Evolutionary conservation across 2,888 invertebrate species (phyloP), one percentile per base, ranked within the genome.

Genomic region (Lordiphosa andalusiaca): DNA sequence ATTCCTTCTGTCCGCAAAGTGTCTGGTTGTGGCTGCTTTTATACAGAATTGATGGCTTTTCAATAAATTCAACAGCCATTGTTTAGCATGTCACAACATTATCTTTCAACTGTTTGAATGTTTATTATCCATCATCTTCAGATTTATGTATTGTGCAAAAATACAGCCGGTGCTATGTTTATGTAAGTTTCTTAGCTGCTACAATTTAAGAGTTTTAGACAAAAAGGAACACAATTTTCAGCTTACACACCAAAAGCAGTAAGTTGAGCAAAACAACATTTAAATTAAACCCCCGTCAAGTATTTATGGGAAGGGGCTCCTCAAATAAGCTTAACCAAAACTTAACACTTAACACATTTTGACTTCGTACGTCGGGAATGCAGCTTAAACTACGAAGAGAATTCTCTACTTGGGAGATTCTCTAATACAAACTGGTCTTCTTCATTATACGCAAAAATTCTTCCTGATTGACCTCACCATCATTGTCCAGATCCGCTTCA

Each of bases 371-470:
- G n/a, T n/a, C n/a, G n/a, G 51, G 53, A 59, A 58, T 56, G 51
- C 39, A 47, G 36, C 55, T 62, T 62, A 67, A 19, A 46, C 49
- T 56, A 51, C 16, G 36, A 13, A 36, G 30, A 64, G 52, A 40
- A 36, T 42, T 25, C 46, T 46, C 90, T 73, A 65, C 93, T 92
- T 0, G 93, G 91, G 35, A 90, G 59, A 0, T 39, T 40, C 48
- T 35, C 38, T 91, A 98, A 90, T 98, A 98, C 42, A 98, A 92
- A 91, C 96, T 97, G 42, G 98, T 98, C 90, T 98, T 98, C 88
- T 98, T 98, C 98, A 99, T 98, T 59, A 99, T 97, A 76, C 96
- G 92, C 53, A 98, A 90, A 88, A 99, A 99, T 88, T 99, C 98
- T 53, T 97, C 96, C 88, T 98, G 96, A 83, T 95, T 97, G 62